phyloP scores from a whole-genome alignment of 2,113 vertebrate genomes.

The Ictalurus furcatus region DNA sequence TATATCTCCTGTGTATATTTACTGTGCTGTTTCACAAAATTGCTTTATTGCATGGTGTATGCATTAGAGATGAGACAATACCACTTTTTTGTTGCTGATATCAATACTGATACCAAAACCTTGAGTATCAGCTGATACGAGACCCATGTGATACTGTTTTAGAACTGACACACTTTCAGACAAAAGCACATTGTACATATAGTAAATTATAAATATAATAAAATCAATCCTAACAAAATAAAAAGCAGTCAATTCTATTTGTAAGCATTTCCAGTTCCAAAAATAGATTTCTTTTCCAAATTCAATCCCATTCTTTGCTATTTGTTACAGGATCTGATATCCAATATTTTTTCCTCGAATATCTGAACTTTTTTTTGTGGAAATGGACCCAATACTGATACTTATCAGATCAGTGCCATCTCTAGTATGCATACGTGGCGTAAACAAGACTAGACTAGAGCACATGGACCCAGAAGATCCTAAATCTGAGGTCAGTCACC shows the following conservation, averaged over 20 bases:
- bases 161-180: not conserved
- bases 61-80: not conserved
- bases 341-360: no score
- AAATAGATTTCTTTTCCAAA: not conserved
- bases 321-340: not conserved
- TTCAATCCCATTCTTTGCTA: not conserved
- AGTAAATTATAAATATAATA: no score
- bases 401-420: not conserved
- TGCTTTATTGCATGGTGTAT: no score
- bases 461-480: not conserved
- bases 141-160: not conserved
- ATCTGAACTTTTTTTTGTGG: no score
- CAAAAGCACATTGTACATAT: no score
- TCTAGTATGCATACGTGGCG: not conserved
- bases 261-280: no score
- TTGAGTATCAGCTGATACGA: not conserved
- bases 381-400: not conserved
- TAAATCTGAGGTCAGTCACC: not conserved
- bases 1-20: not conserved
- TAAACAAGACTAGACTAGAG: not conserved
- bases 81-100: no score
- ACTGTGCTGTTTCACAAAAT: no score
- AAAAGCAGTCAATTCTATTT: no score
- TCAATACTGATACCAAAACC: not conserved
- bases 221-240: no score